These are phyloP conservation scores for Leptopilina drosophilae DNA, from an alignment of 2,888 invertebrate species.

Conservation along the genomic window DNA sequence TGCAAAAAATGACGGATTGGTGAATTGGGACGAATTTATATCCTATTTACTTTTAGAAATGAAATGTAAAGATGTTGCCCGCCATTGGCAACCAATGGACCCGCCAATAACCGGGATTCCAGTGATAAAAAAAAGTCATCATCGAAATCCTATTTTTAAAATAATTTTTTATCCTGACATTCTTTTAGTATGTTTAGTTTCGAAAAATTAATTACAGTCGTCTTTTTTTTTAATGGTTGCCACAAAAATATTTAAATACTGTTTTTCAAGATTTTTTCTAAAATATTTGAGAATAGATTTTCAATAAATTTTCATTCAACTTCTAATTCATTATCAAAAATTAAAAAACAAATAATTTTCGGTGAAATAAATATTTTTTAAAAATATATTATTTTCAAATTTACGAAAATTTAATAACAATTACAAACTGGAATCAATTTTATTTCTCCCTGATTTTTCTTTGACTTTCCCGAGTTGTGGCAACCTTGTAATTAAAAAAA, in stretches of 20 bases:
- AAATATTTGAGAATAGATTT: no score
- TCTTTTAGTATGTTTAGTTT: constrained; percentile 73
- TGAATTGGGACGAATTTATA: constrained; percentile 88
- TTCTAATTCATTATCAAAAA: no score
- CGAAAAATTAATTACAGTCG: not conserved
- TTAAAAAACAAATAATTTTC: no score
- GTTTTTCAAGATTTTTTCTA: no score
- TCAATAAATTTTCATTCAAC: no score
- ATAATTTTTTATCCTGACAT: constrained; percentile 83
- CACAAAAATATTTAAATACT: no score
- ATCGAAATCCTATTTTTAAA: constrained; percentile 83
- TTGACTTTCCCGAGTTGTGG: no score
- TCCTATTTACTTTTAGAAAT: constrained; percentile 87
- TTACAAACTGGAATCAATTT: not conserved
- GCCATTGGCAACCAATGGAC: constrained; percentile 81
- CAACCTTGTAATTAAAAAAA: no score
- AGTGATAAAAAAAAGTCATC: constrained; percentile 81
- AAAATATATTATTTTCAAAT: no score
- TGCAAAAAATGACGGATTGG: constrained; percentile 78
- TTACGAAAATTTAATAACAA: not conserved
- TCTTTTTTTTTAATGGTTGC: no score
- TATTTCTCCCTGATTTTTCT: constrained; percentile 31
- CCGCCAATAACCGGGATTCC: constrained; percentile 82
- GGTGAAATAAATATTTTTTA: no score
- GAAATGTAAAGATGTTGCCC: constrained; percentile 82